These are phyloP conservation scores for Acanthopleura granulata DNA, from an alignment of 2,888 invertebrate genomes.

Conservation along the genomic window DNA sequence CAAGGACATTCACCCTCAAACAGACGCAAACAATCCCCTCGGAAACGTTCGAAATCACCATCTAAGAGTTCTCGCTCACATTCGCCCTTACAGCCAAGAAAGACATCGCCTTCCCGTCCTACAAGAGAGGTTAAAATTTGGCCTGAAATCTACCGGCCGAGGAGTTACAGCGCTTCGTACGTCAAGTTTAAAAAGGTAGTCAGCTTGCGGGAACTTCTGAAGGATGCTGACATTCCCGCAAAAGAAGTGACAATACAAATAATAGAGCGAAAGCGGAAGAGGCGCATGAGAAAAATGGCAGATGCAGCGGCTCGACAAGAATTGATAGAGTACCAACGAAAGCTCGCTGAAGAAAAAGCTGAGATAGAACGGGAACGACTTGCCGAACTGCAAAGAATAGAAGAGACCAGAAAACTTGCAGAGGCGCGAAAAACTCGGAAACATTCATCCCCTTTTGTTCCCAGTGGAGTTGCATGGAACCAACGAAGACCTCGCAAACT, in stretches of 20 bases:
- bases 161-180: background rate
- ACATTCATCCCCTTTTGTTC: slow-evolving; percentile 3
- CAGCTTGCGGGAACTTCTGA: slow-evolving; percentile 21
- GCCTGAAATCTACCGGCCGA: background rate
- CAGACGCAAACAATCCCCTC: background rate
- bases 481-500: background rate
- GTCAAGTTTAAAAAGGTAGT: slow-evolving; percentile 1
- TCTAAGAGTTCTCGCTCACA: background rate
- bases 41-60: background rate
- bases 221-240: slow-evolving; percentile 24
- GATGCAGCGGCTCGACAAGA: background rate
- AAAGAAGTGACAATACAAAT: slow-evolving; percentile 26
- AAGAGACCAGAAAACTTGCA: background rate
- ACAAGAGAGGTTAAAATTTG: background rate
- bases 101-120: background rate
- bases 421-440: background rate
- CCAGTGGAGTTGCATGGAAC: slow-evolving; percentile 20
- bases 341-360: background rate
- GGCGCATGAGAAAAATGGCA: background rate
- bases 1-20: background rate
- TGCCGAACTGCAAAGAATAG: background rate
- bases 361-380: background rate
- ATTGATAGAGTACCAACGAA: background rate
- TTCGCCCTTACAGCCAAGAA: background rate
- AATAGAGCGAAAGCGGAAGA: slow-evolving; percentile 22